Base-by-base conservation (phyloP, 2,113 vertebrate genomes). In the Channa maculata region DNA sequence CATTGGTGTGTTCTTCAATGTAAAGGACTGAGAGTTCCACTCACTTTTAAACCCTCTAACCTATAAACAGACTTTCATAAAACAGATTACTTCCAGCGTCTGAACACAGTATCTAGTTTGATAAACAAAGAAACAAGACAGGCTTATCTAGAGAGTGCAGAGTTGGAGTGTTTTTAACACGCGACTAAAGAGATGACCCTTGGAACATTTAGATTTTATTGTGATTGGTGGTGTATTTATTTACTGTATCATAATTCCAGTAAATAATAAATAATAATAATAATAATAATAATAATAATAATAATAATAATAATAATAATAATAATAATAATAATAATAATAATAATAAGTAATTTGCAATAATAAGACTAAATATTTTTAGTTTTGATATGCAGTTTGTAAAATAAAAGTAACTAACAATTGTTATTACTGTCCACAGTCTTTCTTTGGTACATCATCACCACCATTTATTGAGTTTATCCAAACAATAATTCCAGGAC, bases 121-220 rank as follows among this genome's bases (percentile, higher is more conserved):
- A 65, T 55, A 52, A 24, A 39, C 33, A 36, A 4, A 36, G 12
- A 61, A 50, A 38, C 33, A 38, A 2, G 15, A 57, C 8, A 34
- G 2, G 5, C 63, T 87, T 86, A 89, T 91, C 83, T 71, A 1
- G 12, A 6, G 39, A 80, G 77, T 60, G 66, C 10, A 33, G 9
- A 5, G 45, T 58, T 65, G 14, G 67, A 57, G 9, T 36, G 46
- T 79, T 75, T 79, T 48, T 0, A 50, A 66, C 38, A 11, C 6
- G 0, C 6, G 46, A 39, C 38, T 9, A 11, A 72, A 24, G n/a
- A 38, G 3, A 33, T 53, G 75, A 89, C 49, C 88, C 70, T 88
- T 89, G 86, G 53, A 90, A 0, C 24, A 1, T 24, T 1, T 24
- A 1, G 24, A 24, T 45, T 15, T 5, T 13, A 46, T 41, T 36